phyloP scores from a whole-genome alignment of 2,888 invertebrate species.

The Lydus trimaculatus region DNA sequence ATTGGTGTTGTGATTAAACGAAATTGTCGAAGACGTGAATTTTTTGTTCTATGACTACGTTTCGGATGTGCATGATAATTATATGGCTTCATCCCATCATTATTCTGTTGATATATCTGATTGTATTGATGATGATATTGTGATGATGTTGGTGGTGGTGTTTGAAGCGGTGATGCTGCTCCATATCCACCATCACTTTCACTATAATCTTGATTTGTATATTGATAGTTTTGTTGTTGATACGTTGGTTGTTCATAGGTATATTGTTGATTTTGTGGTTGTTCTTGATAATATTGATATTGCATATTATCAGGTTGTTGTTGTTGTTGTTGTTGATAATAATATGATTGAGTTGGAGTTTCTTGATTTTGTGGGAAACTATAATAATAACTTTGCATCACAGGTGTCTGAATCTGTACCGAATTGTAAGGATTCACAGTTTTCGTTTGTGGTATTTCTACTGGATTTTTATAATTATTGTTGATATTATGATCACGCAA shows the following conservation, averaged over 20 bases:
- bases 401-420: conserved; percentile 37
- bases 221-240: conserved; percentile 24
- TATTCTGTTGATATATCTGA: conserved; percentile 11
- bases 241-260: conserved; percentile 13
- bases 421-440: conserved; percentile 23
- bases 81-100: conserved; percentile 20
- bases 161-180: neutral
- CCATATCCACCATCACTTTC: neutral
- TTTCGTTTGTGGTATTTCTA: conserved; percentile 32
- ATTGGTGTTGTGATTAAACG: neutral
- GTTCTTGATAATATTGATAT: conserved; percentile 19
- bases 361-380: conserved; percentile 8
- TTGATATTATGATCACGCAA: too few species aligned
- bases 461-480: conserved; percentile 25
- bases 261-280: neutral
- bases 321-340: conserved; percentile 26
- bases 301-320: conserved; percentile 8
- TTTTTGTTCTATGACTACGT: conserved; percentile 25
- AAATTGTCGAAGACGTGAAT: neutral
- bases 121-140: conserved; percentile 24
- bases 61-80: conserved; percentile 43
- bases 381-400: conserved; percentile 30
- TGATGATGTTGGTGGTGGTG: neutral
- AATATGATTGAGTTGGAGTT: conserved; percentile 14
- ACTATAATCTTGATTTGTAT: conserved; percentile 20